phyloP scores from a whole-genome alignment of 2,888 invertebrate species.

The Campoletis raptor region DNA sequence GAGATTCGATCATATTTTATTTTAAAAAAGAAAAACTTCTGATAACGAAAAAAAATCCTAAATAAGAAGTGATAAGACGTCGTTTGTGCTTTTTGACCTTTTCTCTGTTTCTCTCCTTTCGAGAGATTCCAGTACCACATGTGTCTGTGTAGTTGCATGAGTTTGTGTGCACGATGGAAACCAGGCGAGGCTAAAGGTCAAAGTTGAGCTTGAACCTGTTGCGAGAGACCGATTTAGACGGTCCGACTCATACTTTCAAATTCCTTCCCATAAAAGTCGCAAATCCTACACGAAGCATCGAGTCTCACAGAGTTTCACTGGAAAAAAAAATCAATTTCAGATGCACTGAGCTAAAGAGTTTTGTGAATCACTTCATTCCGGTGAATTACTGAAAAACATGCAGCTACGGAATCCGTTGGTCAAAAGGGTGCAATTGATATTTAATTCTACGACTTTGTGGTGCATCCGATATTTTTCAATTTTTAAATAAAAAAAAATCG shows the following conservation, averaged over 20 bases:
- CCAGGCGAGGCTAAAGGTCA: slow-evolving; percentile 41
- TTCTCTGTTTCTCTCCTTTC: not conserved
- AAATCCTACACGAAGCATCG: slow-evolving; percentile 1
- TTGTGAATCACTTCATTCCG: not conserved
- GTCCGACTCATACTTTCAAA: slow-evolving; percentile 14
- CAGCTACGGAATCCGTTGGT: not conserved
- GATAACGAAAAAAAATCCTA: not conserved
- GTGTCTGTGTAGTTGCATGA: not conserved
- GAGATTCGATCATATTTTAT: too few species aligned
- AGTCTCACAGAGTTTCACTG: not conserved
- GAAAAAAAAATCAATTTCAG: not conserved
- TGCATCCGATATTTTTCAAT: not conserved
- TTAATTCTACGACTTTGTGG: not conserved
- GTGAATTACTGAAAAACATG: not conserved
- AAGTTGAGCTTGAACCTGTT: slow-evolving; percentile 63
- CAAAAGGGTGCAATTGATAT: not conserved
- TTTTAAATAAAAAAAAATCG: not conserved
- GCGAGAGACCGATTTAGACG: slow-evolving; percentile 45
- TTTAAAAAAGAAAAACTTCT: too few species aligned
- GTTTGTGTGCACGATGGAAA: not conserved
- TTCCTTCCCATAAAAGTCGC: slow-evolving; percentile 34
- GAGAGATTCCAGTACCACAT: not conserved
- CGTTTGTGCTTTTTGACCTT: not conserved
- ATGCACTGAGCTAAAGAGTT: not conserved
- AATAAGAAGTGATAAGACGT: not conserved